Conservation (phyloP, 2,888 invertebrate species). For the Cistogaster globosa region DNA sequence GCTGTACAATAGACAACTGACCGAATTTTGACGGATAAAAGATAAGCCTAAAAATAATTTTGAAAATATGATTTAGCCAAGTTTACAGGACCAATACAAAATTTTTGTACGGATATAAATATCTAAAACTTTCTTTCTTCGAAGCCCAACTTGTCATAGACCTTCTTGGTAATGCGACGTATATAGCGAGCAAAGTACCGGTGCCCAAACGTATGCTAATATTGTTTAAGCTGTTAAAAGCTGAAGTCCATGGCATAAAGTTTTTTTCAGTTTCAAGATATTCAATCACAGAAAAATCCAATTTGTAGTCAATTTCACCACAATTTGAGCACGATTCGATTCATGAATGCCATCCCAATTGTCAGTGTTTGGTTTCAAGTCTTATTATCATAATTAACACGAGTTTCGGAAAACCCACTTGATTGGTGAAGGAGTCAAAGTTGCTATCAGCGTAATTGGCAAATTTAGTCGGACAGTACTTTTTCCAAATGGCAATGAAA, state of each 20-base stretch:
- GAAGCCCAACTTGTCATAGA: too few species aligned
- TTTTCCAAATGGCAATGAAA: too few species aligned
- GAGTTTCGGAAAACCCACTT: slow-evolving; percentile 86
- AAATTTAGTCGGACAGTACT: slow-evolving; percentile 75
- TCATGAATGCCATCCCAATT: slow-evolving; percentile 84
- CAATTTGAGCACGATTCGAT: slow-evolving; percentile 89
- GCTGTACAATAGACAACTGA: slow-evolving; percentile 90
- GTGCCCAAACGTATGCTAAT: slow-evolving; percentile 79
- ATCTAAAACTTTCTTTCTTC: slow-evolving; percentile 83
- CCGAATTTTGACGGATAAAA: slow-evolving; percentile 86
- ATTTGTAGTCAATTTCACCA: slow-evolving; percentile 85
- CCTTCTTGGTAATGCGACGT: slow-evolving; percentile 82
- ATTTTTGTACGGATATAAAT: slow-evolving; percentile 86
- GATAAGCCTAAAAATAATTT: slow-evolving; percentile 74
- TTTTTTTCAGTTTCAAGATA: slow-evolving; percentile 88
- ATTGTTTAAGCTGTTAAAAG: slow-evolving; percentile 83
- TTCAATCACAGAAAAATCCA: slow-evolving; percentile 86
- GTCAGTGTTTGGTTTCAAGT: slow-evolving; percentile 84
- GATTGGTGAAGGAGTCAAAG: slow-evolving; percentile 86
- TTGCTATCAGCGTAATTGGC: slow-evolving; percentile 76
- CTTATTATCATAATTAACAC: slow-evolving; percentile 87
- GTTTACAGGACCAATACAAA: slow-evolving; percentile 87
- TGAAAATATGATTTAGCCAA: slow-evolving; percentile 83
- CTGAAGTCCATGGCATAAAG: slow-evolving; percentile 91
- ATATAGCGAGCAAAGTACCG: slow-evolving; percentile 82